Evolutionary conservation across 2,113 vertebrate genomes (phyloP).

Genomic region (Carassius gibelio): DNA sequence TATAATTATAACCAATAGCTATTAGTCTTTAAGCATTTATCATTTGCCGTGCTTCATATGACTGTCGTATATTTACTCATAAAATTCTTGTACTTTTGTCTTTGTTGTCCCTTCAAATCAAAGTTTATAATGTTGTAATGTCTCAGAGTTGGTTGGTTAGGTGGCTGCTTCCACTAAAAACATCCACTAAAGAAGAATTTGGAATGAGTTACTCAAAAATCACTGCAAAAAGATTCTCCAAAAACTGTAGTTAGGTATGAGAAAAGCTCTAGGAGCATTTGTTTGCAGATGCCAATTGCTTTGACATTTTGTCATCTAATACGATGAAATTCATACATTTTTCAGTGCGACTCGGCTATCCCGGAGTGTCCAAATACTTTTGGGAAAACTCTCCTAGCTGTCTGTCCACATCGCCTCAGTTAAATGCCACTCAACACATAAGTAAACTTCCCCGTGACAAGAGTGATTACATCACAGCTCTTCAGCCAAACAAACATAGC

Average conservation of each 20-base stretch:
- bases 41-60: background rate
- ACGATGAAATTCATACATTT: background rate
- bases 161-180: background rate
- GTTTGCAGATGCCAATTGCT: conserved; percentile 2
- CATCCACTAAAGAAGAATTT: background rate
- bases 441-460: conserved; percentile 27
- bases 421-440: conserved; percentile 19
- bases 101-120: background rate
- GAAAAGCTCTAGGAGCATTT: conserved; percentile 5
- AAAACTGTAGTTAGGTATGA: background rate
- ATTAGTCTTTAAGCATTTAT: background rate
- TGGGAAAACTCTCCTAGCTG: conserved; percentile 11
- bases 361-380: conserved; percentile 9
- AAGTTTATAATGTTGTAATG: background rate
- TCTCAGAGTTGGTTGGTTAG: background rate
- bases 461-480: conserved; percentile 13
- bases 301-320: conserved; percentile 13
- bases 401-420: conserved; percentile 25
- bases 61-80: background rate
- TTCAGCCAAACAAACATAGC: conserved; percentile 14
- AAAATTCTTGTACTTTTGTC: background rate
- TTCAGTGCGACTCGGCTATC: background rate
- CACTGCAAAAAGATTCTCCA: background rate
- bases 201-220: background rate
- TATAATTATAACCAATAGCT: background rate